Percentiles rank a stretch among this genome's conserved stretches.
phyloP scores from a whole-genome alignment of 2,888 invertebrate genomes.

The Drosophila neotestacea region DNA sequence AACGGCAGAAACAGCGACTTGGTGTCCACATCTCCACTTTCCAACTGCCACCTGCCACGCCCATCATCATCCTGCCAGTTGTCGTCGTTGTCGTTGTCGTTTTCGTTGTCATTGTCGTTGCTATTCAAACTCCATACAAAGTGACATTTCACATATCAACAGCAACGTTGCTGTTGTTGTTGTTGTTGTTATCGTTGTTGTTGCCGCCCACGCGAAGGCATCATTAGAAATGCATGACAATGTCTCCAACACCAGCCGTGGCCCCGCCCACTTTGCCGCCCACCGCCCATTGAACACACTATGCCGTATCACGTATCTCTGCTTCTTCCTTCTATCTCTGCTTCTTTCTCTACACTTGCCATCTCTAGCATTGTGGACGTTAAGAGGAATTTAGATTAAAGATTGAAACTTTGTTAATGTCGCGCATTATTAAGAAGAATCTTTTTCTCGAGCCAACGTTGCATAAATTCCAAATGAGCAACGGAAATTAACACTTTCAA shows the following conservation, averaged over 20 bases:
- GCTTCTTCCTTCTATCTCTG: constrained; percentile 6
- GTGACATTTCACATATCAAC: constrained; percentile 81
- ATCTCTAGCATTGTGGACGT: constrained; percentile 45
- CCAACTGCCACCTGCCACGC: constrained; percentile 30
- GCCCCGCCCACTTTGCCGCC: constrained; percentile 30
- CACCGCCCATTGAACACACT: constrained; percentile 15
- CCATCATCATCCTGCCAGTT: constrained; percentile 35
- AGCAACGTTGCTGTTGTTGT: constrained; percentile 7
- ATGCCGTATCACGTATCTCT: constrained; percentile 20
- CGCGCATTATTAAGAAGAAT: constrained; percentile 77
- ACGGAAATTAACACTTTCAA: constrained; percentile 65
- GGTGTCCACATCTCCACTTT: constrained; percentile 1
- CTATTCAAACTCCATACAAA: constrained; percentile 76
- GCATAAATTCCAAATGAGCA: constrained; percentile 66
- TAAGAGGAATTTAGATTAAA: constrained; percentile 79
- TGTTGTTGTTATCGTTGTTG: constrained; percentile 24
- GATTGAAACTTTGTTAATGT: constrained; percentile 82
- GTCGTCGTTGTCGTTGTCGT: constrained; percentile 47
- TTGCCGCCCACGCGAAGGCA: constrained; percentile 58
- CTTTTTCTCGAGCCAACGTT: constrained; percentile 41
- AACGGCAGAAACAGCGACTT: constrained; percentile 52
- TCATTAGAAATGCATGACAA: constrained; percentile 83
- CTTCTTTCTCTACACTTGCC: constrained; percentile 6
- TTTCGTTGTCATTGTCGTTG: constrained; percentile 72
- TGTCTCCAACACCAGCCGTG: constrained; percentile 52